Evolutionary conservation across 2,888 invertebrate species (phyloP), one percentile per base, ranked within the genome.

Genomic region (Pachymerium ferrugineum): DNA sequence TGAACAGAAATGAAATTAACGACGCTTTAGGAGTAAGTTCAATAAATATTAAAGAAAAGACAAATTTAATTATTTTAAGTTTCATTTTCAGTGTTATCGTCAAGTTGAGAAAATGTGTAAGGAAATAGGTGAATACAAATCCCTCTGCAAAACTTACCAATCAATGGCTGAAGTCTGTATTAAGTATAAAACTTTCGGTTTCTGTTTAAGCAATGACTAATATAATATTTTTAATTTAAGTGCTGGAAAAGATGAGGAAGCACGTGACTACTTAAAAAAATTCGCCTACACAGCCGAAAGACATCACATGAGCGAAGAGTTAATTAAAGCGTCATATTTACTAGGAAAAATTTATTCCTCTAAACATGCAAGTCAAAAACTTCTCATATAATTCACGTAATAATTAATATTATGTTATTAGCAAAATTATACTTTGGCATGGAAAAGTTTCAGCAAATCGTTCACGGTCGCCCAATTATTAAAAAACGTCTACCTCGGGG

Each of bases 201-300:
- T n/a, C n/a, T n/a, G n/a, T n/a, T n/a, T n/a, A n/a, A n/a, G n/a
- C n/a, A n/a, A n/a, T n/a, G n/a, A n/a, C n/a, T n/a, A n/a, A n/a
- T n/a, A n/a, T n/a, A n/a, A n/a, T n/a, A n/a, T n/a, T 54, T n/a
- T 54, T 19, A 25, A 67, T 16, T 30, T 19, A 5, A 70, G 70
- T 28, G 12, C 19, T 14, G 70, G 31, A 12, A 10, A 28, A 4
- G 30, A 29, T 6, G 28, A 29, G 25, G 19, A 31, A 70, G 70
- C 70, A 3, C 28, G 28, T 2, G 35, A 71, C n/a, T 71, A 71
- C 28, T 19, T 71, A n/a, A 71, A 38, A n/a, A 71, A 71, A 19
- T 71, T 71, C 35, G 71, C 71, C n/a, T 71, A 71, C 42, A 71
- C 35, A 19, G 71, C 71, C 16, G 71, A 71, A 22, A 12, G 71